A percentile compares a stretch with the other conserved stretches of the same genome.
Conservation (phyloP, 2,888 invertebrate species). For the Pseudolycoriella hygida region DNA sequence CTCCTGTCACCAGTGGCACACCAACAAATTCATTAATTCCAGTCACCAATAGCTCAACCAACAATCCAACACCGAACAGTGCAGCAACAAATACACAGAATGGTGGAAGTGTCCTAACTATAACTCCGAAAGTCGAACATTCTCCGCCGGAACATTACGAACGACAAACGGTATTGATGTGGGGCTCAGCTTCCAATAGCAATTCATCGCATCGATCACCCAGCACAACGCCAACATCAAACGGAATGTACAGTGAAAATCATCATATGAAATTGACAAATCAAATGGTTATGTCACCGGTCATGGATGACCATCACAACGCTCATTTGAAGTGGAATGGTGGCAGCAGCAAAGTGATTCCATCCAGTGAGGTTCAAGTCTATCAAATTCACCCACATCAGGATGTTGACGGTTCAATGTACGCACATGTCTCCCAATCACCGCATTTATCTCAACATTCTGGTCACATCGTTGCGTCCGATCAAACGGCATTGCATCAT, state of each 20-base stretch:
- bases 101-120: conserved; percentile 10
- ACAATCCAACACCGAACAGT: neutral
- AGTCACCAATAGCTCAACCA: conserved; percentile 10
- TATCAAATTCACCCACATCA: conserved; percentile 11
- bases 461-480: conserved; percentile 8
- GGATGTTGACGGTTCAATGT: conserved; percentile 7
- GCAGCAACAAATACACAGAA: conserved; percentile 7
- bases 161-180: conserved; percentile 85
- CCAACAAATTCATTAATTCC: conserved; percentile 9
- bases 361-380: conserved; percentile 9
- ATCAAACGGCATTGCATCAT: conserved; percentile 13
- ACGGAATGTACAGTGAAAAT: conserved; percentile 19
- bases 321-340: conserved; percentile 15
- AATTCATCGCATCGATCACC: conserved; percentile 21
- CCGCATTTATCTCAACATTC: conserved; percentile 5
- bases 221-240: conserved; percentile 25
- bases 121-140: conserved; percentile 26
- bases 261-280: conserved; percentile 9
- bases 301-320: conserved; percentile 8
- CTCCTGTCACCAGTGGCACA: conserved; percentile 18
- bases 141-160: conserved; percentile 25
- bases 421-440: conserved; percentile 8
- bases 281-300: conserved; percentile 8
- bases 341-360: conserved; percentile 8
- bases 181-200: conserved; percentile 43